phyloP scores from a whole-genome alignment of 2,888 invertebrate species.

The Aphodius granarius region DNA sequence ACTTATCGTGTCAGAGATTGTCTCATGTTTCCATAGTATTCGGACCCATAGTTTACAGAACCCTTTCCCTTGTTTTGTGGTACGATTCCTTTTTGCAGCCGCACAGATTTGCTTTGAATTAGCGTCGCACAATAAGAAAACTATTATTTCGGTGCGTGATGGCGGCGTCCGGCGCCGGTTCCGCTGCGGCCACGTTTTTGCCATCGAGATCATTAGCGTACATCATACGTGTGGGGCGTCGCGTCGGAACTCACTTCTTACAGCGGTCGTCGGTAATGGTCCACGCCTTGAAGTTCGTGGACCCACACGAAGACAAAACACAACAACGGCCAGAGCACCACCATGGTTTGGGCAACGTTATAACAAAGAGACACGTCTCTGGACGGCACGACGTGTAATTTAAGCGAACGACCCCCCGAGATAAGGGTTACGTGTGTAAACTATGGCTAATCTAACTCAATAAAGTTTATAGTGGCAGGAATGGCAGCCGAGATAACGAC shows the following conservation, averaged over 20 bases:
- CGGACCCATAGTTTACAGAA: background rate
- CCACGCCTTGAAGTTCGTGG: constrained; percentile 42
- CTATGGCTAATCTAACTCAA: constrained; percentile 57
- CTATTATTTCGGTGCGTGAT: background rate
- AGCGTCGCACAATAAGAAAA: constrained; percentile 6
- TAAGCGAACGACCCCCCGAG: constrained; percentile 54
- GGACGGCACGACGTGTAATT: constrained; percentile 48
- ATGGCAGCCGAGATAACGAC: constrained; percentile 55
- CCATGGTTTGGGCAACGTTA: constrained; percentile 34
- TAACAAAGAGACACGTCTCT: constrained; percentile 50
- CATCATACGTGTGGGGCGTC: constrained; percentile 27
- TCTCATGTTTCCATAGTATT: too few relatives aligned
- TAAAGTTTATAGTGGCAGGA: constrained; percentile 57
- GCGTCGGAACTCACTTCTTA: constrained; percentile 37
- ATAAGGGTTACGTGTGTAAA: constrained; percentile 56
- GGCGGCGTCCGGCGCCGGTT: background rate
- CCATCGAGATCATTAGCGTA: constrained; percentile 4
- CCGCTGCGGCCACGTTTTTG: background rate
- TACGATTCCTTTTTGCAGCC: background rate
- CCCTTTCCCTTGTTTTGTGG: background rate
- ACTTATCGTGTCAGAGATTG: too few relatives aligned
- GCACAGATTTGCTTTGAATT: background rate
- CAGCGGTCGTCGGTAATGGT: constrained; percentile 37
- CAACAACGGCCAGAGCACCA: constrained; percentile 38
- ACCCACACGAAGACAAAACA: constrained; percentile 46